Evolutionary conservation across 1,140 invertebrate genomes (phyloP), one percentile per base, ranked within the genome.

Genomic region (Protaetia brevitarsis): DNA sequence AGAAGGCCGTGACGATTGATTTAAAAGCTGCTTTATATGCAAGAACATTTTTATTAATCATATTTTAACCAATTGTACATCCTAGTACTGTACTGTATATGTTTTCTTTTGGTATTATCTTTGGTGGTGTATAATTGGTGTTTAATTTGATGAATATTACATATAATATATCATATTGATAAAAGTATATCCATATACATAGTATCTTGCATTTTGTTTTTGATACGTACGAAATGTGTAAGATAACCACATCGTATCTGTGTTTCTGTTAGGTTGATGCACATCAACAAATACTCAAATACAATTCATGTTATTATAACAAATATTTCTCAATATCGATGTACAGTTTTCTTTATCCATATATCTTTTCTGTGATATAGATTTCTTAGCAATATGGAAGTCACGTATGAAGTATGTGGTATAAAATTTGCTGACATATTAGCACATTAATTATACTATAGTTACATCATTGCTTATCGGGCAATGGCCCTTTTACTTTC

Each of bases 221-320:
- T 59, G 26, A 13, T 7, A 13, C 26, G 27, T 29, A 59, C 11
- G n/a, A 59, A 59, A 59, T 31, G 57, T 59, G 57, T 59, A n/a
- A 59, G 29, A 59, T 51, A 59, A 59, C 57, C 57, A 59, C 57
- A 59, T 59, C 11, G 57, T 59, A 19, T 28, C 57, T 28, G 6
- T 59, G 19, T 59, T 59, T 28, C 29, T 59, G 3, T n/a, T 10
- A 51, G 41, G 41, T 51, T 51, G 41, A 51, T 51, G 41, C 41
- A 51, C n/a, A 51, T 51, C 13, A 34, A 5, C 13, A 34, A 34
- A 34, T 11, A 2, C n/a, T n/a, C n/a, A n/a, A n/a, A n/a, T n/a
- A n/a, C n/a, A n/a, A n/a, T n/a, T n/a, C n/a, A n/a, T n/a, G n/a
- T n/a, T n/a, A n/a, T n/a, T n/a, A n/a, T n/a, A n/a, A n/a, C n/a